Evolutionary conservation across 2,113 vertebrate species (phyloP).

Genomic region (Alosa alosa): DNA sequence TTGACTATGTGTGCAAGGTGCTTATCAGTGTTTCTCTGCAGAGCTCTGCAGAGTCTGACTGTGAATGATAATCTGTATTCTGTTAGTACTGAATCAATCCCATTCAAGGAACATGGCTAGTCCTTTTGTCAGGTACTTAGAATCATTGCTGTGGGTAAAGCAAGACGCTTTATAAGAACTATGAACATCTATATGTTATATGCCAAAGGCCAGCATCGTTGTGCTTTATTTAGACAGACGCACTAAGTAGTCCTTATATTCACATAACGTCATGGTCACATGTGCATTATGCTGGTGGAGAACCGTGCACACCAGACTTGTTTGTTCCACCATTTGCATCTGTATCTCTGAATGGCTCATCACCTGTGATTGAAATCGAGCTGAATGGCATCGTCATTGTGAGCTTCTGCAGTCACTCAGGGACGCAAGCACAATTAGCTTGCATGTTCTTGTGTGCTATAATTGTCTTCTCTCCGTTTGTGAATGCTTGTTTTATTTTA

Average conservation of each 20-base stretch:
- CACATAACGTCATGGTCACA: not conserved
- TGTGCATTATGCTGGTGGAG: not conserved
- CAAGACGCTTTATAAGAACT: not conserved
- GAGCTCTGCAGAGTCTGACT: not conserved
- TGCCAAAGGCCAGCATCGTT: not conserved
- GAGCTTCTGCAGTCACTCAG: not conserved
- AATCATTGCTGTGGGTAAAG: not conserved
- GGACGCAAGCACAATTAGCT: not conserved
- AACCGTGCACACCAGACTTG: not conserved
- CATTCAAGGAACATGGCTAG: no score
- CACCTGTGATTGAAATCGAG: not conserved
- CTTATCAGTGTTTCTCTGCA: not conserved
- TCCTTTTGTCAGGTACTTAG: not conserved
- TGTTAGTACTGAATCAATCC: not conserved
- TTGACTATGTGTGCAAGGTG: not conserved
- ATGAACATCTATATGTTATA: not conserved
- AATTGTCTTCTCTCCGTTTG: not conserved
- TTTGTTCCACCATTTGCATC: not conserved
- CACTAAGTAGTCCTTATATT: not conserved
- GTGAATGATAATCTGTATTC: not conserved
- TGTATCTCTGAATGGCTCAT: not conserved
- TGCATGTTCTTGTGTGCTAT: not conserved
- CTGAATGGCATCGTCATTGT: not conserved
- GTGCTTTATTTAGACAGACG: not conserved
- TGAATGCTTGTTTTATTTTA: not conserved